These are phyloP conservation scores for Orussus abietinus DNA, from an alignment of 1,140 invertebrate species.

Conservation along the genomic window DNA sequence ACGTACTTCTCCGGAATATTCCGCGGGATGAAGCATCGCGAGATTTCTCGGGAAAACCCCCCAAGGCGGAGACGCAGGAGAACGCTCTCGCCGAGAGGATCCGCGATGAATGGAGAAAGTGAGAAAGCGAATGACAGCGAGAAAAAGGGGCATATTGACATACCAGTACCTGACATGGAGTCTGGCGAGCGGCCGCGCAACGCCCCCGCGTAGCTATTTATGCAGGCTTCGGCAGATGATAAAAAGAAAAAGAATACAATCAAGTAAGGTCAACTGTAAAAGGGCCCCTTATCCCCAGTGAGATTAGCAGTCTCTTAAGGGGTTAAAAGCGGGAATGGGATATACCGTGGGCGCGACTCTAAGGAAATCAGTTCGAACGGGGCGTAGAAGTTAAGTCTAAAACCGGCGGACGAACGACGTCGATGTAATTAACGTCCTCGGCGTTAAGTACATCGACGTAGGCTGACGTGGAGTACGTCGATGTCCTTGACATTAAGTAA, in stretches of 20 bases:
- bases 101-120: too few relatives aligned
- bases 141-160: constrained; percentile 37
- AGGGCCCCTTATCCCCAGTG: constrained; percentile 27
- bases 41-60: too few relatives aligned
- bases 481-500: too few relatives aligned
- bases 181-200: constrained; percentile 67
- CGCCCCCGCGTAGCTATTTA: constrained; percentile 74
- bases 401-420: too few relatives aligned
- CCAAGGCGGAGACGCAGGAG: too few relatives aligned
- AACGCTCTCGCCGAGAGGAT: too few relatives aligned
- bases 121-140: constrained; percentile 29
- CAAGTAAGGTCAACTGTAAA: constrained; percentile 42
- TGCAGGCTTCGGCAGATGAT: constrained; percentile 54
- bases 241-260: constrained; percentile 54
- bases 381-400: too few relatives aligned
- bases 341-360: constrained; percentile 3
- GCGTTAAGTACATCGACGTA: too few relatives aligned
- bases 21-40: too few relatives aligned
- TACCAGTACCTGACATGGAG: constrained; percentile 71
- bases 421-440: too few relatives aligned
- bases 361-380: constrained; percentile 2
- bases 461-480: too few relatives aligned
- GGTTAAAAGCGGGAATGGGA: constrained; percentile 25
- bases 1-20: too few relatives aligned
- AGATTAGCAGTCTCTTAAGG: constrained; percentile 23